Conservation (phyloP, 2,797 vertebrate species). For the Podargus strigoides region DNA sequence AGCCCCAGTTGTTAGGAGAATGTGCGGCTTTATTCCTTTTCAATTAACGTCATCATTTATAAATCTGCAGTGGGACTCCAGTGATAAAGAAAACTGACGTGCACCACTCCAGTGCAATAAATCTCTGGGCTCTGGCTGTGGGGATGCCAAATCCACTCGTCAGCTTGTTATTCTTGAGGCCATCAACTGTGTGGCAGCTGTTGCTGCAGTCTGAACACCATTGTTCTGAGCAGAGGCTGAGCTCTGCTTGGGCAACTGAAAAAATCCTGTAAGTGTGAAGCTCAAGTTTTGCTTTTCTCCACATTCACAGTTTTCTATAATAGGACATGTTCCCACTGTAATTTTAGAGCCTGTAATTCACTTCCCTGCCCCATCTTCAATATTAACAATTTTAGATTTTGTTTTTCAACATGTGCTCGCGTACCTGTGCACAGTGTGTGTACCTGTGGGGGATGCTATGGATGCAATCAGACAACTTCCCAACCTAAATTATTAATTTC, state of each 20-base stretch:
- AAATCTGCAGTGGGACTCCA: slow-evolving; percentile 24
- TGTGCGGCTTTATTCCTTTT: slow-evolving; percentile 2
- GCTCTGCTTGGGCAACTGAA: neutral
- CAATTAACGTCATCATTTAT: neutral
- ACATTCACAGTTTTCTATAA: neutral
- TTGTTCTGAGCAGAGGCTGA: neutral
- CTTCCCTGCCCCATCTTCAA: neutral
- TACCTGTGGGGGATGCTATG: accelerated
- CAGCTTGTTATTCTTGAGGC: slow-evolving; percentile 1
- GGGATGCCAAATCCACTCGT: neutral
- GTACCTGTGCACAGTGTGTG: neutral
- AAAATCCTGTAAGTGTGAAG: neutral
- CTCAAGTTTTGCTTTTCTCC: neutral
- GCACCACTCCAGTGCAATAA: neutral
- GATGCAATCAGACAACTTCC: neutral
- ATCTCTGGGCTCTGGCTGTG: neutral
- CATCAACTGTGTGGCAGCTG: neutral
- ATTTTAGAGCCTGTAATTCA: neutral
- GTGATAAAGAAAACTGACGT: neutral
- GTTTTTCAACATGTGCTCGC: accelerated
- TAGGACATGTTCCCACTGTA: neutral
- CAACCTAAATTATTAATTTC: neutral
- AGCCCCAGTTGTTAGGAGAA: slow-evolving; percentile 5
- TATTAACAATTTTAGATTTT: neutral
- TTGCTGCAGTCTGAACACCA: neutral